Conservation (phyloP, 1,140 invertebrate species). For the Trichomalopsis sarcophagae region DNA sequence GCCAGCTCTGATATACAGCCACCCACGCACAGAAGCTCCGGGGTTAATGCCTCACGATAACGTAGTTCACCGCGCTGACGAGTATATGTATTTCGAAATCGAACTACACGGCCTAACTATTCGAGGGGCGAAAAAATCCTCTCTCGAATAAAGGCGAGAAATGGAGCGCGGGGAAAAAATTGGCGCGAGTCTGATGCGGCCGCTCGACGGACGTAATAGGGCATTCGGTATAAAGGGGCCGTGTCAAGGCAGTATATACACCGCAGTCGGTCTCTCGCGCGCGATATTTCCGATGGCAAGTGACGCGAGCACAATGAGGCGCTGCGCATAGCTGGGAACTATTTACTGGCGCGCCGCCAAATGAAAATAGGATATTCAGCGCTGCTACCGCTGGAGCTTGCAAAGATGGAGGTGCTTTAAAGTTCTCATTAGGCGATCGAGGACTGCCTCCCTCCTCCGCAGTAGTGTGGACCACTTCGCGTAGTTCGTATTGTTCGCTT, state of each 20-base stretch:
- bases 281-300: constrained; percentile 30
- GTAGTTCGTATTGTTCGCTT: constrained; percentile 65
- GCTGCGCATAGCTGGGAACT: constrained; percentile 9
- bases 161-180: neutral
- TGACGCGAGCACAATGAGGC: constrained; percentile 3
- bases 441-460: constrained; percentile 49
- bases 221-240: neutral
- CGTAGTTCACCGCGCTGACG: no score
- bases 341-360: constrained; percentile 57
- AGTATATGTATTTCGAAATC: no score
- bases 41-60: no score
- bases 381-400: neutral
- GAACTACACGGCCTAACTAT: no score
- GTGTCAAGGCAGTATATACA: neutral
- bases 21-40: no score
- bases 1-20: no score
- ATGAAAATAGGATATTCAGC: constrained; percentile 59
- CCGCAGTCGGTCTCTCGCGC: neutral
- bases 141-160: neutral
- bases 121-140: no score
- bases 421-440: constrained; percentile 71
- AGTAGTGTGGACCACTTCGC: constrained; percentile 63
- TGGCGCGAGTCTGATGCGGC: constrained; percentile 4
- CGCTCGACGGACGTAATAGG: neutral
- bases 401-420: constrained; percentile 59